phyloP scores from a whole-genome alignment of 2,888 invertebrate species.

The Rhorus exstirpatorius region DNA sequence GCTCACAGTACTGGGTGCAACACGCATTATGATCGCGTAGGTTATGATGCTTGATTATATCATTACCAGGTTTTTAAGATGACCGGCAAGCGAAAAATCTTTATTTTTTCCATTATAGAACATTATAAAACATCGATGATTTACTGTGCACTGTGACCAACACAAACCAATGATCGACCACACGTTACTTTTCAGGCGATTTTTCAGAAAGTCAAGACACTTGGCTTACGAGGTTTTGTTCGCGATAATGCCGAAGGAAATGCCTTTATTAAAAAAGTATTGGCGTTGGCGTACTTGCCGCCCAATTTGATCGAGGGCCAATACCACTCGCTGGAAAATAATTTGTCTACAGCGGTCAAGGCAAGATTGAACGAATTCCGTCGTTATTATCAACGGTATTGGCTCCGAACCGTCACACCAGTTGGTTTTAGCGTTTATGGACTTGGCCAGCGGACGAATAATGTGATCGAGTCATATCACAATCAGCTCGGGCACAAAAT shows the following conservation, averaged over 20 bases:
- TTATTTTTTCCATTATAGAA: no score
- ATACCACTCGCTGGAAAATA: neutral
- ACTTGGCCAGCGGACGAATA: constrained; percentile 39
- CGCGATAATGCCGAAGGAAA: neutral
- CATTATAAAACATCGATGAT: no score
- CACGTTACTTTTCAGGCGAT: constrained; percentile 16
- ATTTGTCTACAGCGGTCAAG: neutral
- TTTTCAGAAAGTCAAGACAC: constrained; percentile 9
- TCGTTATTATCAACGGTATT: constrained; percentile 43
- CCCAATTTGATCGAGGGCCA: constrained; percentile 7
- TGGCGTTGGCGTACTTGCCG: constrained; percentile 39
- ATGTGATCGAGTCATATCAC: constrained; percentile 40
- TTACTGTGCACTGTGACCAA: no score
- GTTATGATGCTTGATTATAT: no score
- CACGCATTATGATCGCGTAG: constrained; percentile 36
- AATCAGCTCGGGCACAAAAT: constrained; percentile 26
- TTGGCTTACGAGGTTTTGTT: neutral
- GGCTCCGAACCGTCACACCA: constrained; percentile 35
- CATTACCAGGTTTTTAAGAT: no score
- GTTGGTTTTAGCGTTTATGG: constrained; percentile 33
- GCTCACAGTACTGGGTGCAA: constrained; percentile 47
- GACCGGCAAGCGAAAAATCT: no score
- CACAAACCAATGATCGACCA: no score
- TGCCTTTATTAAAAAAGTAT: constrained; percentile 1
- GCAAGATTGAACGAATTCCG: no score